These are phyloP conservation scores for Seriola aureovittata DNA, from an alignment of 2,113 vertebrate genomes.

Conservation along the genomic window DNA sequence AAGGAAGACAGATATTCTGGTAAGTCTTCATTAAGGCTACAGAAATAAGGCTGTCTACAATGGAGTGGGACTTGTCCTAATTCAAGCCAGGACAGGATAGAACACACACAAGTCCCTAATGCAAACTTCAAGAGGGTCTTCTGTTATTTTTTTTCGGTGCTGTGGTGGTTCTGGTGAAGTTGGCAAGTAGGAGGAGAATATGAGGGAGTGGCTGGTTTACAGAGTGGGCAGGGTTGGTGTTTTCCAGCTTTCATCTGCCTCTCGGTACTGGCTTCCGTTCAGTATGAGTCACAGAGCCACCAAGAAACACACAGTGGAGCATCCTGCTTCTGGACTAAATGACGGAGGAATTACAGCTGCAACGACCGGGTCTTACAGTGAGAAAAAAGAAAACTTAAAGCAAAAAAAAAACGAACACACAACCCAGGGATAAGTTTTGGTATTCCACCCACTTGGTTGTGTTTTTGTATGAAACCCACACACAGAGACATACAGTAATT, in stretches of 20 bases:
- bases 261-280: slow-evolving; percentile 30
- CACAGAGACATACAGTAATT: slow-evolving; percentile 11
- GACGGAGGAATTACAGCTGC: slow-evolving; percentile 11
- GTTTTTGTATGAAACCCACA: slow-evolving; percentile 28
- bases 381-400: background rate
- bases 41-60: slow-evolving; percentile 2
- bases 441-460: slow-evolving; percentile 23
- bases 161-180: slow-evolving; percentile 20
- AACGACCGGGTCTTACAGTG: background rate
- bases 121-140: slow-evolving; percentile 8
- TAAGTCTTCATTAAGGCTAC: slow-evolving; percentile 30
- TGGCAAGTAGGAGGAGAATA: slow-evolving; percentile 29
- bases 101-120: background rate
- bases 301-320: slow-evolving; percentile 17
- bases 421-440: slow-evolving; percentile 1
- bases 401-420: background rate
- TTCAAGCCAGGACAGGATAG: background rate
- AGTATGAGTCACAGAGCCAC: slow-evolving; percentile 58
- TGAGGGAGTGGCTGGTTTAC: slow-evolving; percentile 67
- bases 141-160: slow-evolving; percentile 6
- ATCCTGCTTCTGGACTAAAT: slow-evolving; percentile 32
- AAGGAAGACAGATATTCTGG: slow-evolving; percentile 23
- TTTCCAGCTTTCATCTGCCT: slow-evolving; percentile 65
- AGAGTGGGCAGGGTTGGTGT: slow-evolving; percentile 42
- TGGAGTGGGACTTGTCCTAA: background rate